phyloP scores from a whole-genome alignment of 2,888 invertebrate species.

The Arctia plantaginis region DNA sequence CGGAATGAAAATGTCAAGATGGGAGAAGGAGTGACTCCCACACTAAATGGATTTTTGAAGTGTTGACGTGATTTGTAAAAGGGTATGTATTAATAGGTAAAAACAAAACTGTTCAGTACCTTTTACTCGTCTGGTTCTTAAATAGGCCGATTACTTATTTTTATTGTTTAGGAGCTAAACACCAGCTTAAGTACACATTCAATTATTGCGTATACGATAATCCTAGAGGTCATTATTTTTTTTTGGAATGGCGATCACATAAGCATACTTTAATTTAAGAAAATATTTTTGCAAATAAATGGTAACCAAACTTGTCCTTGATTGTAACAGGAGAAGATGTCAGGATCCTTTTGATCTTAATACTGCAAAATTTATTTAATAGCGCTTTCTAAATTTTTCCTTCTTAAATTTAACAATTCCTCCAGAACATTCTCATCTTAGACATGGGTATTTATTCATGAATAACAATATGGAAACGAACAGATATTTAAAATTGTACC shows the following conservation, averaged over 20 bases:
- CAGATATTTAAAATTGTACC: too few species aligned
- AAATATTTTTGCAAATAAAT: too few species aligned
- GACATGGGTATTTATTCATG: too few species aligned
- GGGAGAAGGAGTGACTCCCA: not conserved
- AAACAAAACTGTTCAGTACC: not conserved
- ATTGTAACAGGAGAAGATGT: too few species aligned
- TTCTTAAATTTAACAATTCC: not conserved
- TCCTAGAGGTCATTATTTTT: too few species aligned
- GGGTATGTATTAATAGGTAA: not conserved
- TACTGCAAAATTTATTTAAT: too few species aligned
- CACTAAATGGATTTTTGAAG: not conserved
- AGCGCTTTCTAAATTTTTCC: too few species aligned
- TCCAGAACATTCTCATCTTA: not conserved
- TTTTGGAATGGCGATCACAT: not conserved
- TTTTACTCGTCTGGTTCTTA: not conserved
- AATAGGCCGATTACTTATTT: too few species aligned
- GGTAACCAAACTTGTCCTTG: too few species aligned
- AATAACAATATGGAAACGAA: too few species aligned
- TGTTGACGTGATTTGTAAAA: not conserved
- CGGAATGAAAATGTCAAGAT: not conserved
- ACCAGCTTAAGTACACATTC: not conserved
- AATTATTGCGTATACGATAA: too few species aligned
- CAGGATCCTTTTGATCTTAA: too few species aligned
- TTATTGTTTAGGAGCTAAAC: not conserved
- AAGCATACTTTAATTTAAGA: not conserved